Evolutionary conservation across 2,888 invertebrate species (phyloP), one percentile per base, ranked within the genome.

Genomic region (Mylabris sibirica): DNA sequence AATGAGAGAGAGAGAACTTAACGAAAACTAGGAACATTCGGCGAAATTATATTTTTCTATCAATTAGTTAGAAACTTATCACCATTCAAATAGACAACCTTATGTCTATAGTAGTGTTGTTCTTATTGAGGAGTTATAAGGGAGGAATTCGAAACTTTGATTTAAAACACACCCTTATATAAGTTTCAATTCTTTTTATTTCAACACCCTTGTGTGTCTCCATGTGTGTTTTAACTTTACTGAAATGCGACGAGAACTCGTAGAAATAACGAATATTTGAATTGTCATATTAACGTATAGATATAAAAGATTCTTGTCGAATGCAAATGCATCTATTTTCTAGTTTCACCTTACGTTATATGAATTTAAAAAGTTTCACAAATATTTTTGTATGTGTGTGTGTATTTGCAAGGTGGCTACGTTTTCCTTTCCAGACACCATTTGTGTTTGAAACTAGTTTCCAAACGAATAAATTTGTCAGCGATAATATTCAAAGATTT

Each of bases 241-340:
- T 3, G 14, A 14, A 41, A 41, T 41, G 3, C 41, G 2, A 41
- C 12, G 12, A 41, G 41, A 41, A 41, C 4, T 41, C 41, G 41
- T 35, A 12, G 12, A 35, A 35, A 41, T 41, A 41, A 41, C 41
- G 41, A 30, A 30, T 44, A 44, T 44, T 44, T 17, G 44, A 44
- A 20, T 49, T 20, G 1, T 20, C n/a, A 20, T 49, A 49, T 44
- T 44, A 44, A n/a, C 14, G 12, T 12, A 14, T 3, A 30, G 4
- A 38, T 12, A 14, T 12, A 38, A 44, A 8, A 17, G 41, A 17
- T 44, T 4, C 41, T 44, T 44, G 41, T 44, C 41, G 20, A 49
- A 49, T 49, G 49, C 49, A 49, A 49, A 49, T 49, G 49, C 49
- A 49, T 49, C 49, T 20, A 9, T 49, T 49, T 49, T 6, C 6